Base-by-base conservation (phyloP, 2,888 invertebrate genomes). In the Smittia sp. region DNA sequence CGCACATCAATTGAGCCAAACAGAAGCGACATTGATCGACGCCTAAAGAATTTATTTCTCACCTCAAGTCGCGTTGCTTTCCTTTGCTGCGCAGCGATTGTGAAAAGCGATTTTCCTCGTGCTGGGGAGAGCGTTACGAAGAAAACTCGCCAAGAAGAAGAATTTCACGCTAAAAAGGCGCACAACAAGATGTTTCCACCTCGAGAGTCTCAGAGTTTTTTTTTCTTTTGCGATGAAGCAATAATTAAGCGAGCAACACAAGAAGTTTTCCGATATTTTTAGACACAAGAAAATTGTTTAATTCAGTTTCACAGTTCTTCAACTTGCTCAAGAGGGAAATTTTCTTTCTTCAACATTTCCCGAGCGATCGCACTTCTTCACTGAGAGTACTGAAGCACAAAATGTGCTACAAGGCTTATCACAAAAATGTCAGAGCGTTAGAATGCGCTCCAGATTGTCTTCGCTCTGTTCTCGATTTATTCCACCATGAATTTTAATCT, bases 191-290 rank as follows among this genome's bases (percentile, higher is more conserved):
- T 63, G 15, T 63, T 22, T 27, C n/a, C n/a, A n/a, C n/a, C n/a
- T n/a, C n/a, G n/a, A n/a, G n/a, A n/a, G n/a, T n/a, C 27, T 27
- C 25, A 27, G 25, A 63, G 63, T 6, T 24, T 13, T 62, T 18
- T 6, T 18, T 24, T 27, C 27, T 63, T 27, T 63, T n/a, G 38
- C 58, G 72, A 62, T 72, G 69, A 69, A 69, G 52, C 69, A 69
- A 69, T 69, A 69, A 69, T 72, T 62, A 46, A 69, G 38, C 52
- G 24, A 62, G 27, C 58, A 62, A 72, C 52, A 24, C 72, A 72
- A 72, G 72, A 72, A 62, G 72, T 62, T 25, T 39, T 72, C 38
- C 24, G 69, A 70, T 70, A 67, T 67, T 39, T 69, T 22, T 72
- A 72, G 63, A 63, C 3, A 72, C 27, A 58, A 62, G 62, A 72